Base-by-base conservation (phyloP, 2,797 vertebrate species). In the Sandelia bainsii region DNA sequence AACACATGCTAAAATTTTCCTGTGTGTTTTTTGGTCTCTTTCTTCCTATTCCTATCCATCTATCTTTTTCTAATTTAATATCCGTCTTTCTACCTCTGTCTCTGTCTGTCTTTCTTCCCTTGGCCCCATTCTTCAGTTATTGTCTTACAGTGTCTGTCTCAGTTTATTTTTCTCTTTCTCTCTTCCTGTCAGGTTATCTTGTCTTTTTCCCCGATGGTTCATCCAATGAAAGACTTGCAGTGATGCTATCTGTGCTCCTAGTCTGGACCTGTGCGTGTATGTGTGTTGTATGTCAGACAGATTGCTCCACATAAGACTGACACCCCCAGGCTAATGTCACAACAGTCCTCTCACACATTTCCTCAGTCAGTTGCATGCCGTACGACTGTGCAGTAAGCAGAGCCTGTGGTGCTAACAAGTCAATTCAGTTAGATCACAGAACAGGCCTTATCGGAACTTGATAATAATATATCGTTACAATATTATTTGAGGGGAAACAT, bases 261-360 rank as follows among this genome's bases (percentile, higher is more conserved):
- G 53, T 84, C 75, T 85, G 83, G 81, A 79, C 75, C 20, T 2
- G 8, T 67, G 65, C 63, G 65, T 76, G 80, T 81, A 67, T 66
- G 40, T 62, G 71, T 56, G 65, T 70, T 61, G 77, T 50, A 60
- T 86, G 83, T 89, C 85, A 87, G 86, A 89, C 87, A 90, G 88
- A 88, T 83, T 91, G 82, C 89, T 87, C 61, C 89, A 87, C 86
- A 90, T 90, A 91, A 89, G 87, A 90, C 89, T 70, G 69, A 85
- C 58, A 50, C 81, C 90, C 86, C 66, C 62, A 44, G 90, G 92
- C 91, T 85, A 84, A 84, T 92, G 91, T 92, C 92, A 91, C 89
- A 87, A 86, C 84, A 87, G 87, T 90, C 88, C 78, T 84, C 81
- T 90, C 76, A 72, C 82, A 88, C 88, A 82, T 87, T 85, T 89